Conservation (phyloP, 2,113 vertebrate genomes). For the Fregata magnificens region DNA sequence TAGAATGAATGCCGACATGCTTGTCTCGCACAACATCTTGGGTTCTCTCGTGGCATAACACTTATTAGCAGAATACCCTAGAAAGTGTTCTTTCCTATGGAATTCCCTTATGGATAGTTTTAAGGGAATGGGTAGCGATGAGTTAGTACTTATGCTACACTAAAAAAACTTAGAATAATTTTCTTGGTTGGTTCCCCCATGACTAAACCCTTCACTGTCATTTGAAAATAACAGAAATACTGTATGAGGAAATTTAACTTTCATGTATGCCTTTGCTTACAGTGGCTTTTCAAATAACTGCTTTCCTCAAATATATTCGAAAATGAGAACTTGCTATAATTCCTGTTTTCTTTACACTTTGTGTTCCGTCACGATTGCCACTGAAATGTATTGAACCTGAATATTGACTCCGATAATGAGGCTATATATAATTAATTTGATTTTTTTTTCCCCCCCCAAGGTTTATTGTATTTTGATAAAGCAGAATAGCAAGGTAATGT, state of each 20-base stretch:
- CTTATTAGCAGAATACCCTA: neutral
- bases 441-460: neutral
- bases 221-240: neutral
- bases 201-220: neutral
- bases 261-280: neutral
- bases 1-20: neutral
- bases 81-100: neutral
- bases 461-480: neutral
- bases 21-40: neutral
- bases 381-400: neutral
- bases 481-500: neutral
- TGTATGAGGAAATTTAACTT: neutral
- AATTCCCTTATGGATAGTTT: neutral
- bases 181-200: neutral
- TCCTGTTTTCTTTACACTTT: neutral
- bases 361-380: neutral
- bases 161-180: neutral
- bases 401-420: neutral
- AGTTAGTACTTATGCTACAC: neutral
- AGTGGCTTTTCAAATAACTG: neutral
- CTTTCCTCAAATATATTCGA: neutral
- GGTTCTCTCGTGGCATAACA: neutral
- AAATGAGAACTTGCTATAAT: neutral
- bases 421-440: neutral
- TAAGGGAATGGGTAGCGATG: neutral